Conservation (phyloP, 2,113 vertebrate species). For the Procavia capensis region DNA sequence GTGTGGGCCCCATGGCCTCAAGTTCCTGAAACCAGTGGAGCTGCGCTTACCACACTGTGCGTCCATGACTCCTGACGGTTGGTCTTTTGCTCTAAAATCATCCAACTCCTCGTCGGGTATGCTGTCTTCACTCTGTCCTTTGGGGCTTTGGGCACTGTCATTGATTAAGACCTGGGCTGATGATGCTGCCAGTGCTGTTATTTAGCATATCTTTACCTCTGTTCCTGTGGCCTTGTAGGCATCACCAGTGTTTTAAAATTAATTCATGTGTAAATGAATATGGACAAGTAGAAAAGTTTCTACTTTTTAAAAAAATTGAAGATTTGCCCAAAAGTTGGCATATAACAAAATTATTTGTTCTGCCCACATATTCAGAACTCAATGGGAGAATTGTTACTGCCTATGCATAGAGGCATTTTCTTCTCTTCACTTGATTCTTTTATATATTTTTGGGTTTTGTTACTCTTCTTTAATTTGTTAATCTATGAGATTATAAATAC, state of each 20-base stretch:
- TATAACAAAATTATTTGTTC: background rate
- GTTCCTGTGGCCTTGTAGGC: constrained; percentile 85
- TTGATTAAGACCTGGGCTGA: constrained; percentile 85
- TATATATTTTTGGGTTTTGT: background rate
- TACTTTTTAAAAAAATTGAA: constrained; percentile 1
- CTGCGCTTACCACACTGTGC: constrained; percentile 99
- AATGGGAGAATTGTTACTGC: background rate
- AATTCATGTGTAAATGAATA: constrained; percentile 56
- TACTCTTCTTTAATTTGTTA: background rate
- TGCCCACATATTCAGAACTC: background rate
- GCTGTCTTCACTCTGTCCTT: constrained; percentile 98
- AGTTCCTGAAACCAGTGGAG: constrained; percentile 99
- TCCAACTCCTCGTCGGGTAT: constrained; percentile 99
- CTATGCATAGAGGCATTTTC: background rate
- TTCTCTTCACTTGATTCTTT: background rate
- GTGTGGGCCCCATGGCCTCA: constrained; percentile 99
- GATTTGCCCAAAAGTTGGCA: background rate
- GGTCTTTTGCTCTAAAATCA: constrained; percentile 99
- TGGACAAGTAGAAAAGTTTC: constrained; percentile 61
- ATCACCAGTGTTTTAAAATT: constrained; percentile 69
- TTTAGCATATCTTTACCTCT: constrained; percentile 74
- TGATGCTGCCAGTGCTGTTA: constrained; percentile 78
- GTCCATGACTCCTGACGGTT: constrained; percentile 99
- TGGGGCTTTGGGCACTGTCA: constrained; percentile 93
- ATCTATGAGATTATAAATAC: background rate